Percentiles rank a stretch among this genome's conserved stretches.
Evolutionary conservation across 1,140 invertebrate genomes (phyloP).

Genomic region (Megalopta genalis): DNA sequence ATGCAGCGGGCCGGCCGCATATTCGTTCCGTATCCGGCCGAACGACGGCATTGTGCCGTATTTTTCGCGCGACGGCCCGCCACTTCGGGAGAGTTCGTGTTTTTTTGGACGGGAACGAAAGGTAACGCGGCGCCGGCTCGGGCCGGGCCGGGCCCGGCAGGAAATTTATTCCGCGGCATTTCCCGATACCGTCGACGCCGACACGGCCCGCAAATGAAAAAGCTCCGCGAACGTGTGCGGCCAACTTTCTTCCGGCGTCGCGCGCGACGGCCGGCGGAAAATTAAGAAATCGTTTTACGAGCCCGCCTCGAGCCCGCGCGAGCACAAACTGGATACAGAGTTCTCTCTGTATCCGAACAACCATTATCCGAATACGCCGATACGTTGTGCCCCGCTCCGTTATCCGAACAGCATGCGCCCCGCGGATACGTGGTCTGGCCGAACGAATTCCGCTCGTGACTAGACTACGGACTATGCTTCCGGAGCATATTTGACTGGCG

Average conservation of each 20-base stretch:
- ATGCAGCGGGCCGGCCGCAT: not conserved
- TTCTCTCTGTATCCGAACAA: too few relatives aligned
- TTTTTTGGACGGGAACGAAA: not conserved
- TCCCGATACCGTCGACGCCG: not conserved
- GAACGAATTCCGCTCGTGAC: too few relatives aligned
- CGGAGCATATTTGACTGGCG: too few relatives aligned
- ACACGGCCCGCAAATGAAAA: not conserved
- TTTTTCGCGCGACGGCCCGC: not conserved
- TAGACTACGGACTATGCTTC: too few relatives aligned
- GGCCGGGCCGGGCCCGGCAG: too few relatives aligned
- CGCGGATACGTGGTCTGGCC: too few relatives aligned
- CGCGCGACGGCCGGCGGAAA: not conserved
- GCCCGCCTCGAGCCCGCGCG: not conserved
- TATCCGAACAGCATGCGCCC: too few relatives aligned
- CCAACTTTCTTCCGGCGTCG: not conserved
- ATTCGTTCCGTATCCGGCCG: constrained; percentile 3
- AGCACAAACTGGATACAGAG: too few relatives aligned
- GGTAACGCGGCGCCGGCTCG: not conserved
- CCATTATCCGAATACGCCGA: too few relatives aligned
- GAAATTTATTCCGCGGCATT: not conserved
- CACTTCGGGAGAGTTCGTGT: not conserved
- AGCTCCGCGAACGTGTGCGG: not conserved
- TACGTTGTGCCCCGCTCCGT: too few relatives aligned
- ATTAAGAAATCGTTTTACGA: constrained; percentile 4
- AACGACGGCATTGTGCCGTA: not conserved